A percentile compares a stretch with the other conserved stretches of the same genome.
phyloP scores from a whole-genome alignment of 2,113 vertebrate species.

The Thermophis baileyi region DNA sequence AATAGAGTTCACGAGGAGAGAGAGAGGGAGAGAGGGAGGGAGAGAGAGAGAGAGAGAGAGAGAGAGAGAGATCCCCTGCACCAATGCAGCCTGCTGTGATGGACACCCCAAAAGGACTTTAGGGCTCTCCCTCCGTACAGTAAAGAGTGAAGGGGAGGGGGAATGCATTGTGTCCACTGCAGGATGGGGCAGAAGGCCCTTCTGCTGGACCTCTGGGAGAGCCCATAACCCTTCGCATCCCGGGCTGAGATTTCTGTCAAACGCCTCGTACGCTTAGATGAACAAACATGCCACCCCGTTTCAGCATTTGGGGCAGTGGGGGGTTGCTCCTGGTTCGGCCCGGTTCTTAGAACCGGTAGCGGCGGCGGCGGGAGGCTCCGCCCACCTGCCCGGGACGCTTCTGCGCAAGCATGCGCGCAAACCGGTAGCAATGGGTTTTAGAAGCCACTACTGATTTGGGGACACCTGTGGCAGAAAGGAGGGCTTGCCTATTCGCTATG shows the following conservation, averaged over 20 bases:
- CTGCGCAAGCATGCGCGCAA: no score
- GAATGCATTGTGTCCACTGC: slow-evolving; percentile 23
- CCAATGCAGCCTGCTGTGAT: slow-evolving; percentile 34
- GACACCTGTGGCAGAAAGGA: background rate
- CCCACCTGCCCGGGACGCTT: no score
- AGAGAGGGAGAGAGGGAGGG: slow-evolving; percentile 45
- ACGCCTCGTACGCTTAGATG: background rate
- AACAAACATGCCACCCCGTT: no score
- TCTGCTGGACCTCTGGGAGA: slow-evolving; percentile 5
- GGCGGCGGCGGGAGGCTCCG: no score
- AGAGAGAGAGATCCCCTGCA: slow-evolving; percentile 53
- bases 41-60: background rate
- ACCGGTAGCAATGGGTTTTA: no score
- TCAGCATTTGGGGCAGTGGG: background rate
- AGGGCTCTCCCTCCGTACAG: slow-evolving; percentile 16
- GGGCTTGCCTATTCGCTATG: background rate
- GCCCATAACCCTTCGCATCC: background rate
- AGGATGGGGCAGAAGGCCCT: background rate
- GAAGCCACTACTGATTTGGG: no score
- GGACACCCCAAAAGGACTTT: slow-evolving; percentile 15
- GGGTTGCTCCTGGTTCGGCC: no score
- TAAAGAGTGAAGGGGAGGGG: slow-evolving; percentile 22
- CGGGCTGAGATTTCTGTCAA: background rate
- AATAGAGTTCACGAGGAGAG: slow-evolving; percentile 81
- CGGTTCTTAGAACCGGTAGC: no score